Conservation (phyloP, 2,888 invertebrate species). For the Elmis aenea region DNA sequence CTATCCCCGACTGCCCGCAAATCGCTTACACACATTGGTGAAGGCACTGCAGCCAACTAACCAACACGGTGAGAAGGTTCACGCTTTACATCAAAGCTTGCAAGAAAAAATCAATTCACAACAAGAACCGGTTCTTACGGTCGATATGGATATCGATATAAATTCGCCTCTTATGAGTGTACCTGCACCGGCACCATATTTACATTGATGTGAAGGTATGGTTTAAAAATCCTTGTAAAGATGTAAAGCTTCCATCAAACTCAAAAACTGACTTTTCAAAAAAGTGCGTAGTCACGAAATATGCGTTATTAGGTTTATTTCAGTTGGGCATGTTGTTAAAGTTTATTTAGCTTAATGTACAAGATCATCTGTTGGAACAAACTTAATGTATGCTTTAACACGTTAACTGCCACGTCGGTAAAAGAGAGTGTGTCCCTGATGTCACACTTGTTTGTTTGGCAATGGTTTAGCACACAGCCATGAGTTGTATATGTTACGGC, state of each 20-base stretch:
- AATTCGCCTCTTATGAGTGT: slow-evolving; percentile 83
- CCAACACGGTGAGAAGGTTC: slow-evolving; percentile 81
- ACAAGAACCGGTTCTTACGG: slow-evolving; percentile 56
- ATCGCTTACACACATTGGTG: slow-evolving; percentile 73
- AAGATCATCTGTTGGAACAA: too few species aligned
- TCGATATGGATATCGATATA: slow-evolving; percentile 63
- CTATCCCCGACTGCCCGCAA: slow-evolving; percentile 75
- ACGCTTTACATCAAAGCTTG: slow-evolving; percentile 70
- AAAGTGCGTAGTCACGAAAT: background rate
- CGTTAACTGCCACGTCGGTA: too few species aligned
- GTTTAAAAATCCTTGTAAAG: too few species aligned
- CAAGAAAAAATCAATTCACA: slow-evolving; percentile 73
- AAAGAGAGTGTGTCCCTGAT: too few species aligned
- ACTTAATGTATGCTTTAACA: too few species aligned
- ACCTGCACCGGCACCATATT: slow-evolving; percentile 74
- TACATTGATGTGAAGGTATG: too few species aligned
- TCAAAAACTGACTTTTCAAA: too few species aligned
- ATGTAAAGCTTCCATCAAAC: too few species aligned
- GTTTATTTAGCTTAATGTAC: too few species aligned
- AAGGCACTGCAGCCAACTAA: slow-evolving; percentile 71
- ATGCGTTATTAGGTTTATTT: background rate
- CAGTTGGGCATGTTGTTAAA: background rate
- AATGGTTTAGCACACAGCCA: too few species aligned
- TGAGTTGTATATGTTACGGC: too few species aligned
- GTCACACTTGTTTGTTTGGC: too few species aligned